These are phyloP conservation scores for Crotalus tigris DNA, from an alignment of 2,113 vertebrate species.

Conservation along the genomic window DNA sequence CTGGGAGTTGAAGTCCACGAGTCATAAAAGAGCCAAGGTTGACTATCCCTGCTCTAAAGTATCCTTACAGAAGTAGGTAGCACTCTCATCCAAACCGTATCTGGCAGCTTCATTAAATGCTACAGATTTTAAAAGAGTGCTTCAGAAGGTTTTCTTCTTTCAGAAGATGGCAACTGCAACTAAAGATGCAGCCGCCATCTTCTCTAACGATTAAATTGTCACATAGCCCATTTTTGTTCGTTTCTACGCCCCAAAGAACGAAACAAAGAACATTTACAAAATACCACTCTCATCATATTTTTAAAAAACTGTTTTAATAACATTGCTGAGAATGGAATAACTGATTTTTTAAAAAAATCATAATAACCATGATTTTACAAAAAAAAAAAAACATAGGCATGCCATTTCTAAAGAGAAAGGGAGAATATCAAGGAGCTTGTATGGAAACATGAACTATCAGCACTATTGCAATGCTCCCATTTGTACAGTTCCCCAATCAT, in stretches of 20 bases:
- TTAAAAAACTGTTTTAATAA: neutral
- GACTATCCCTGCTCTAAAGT: neutral
- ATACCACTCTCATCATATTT: neutral
- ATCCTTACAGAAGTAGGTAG: neutral
- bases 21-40: too few species aligned
- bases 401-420: neutral
- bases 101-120: too few species aligned
- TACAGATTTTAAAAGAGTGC: too few species aligned
- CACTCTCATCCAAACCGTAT: neutral
- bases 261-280: neutral
- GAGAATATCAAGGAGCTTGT: too few species aligned
- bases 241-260: neutral
- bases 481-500: neutral
- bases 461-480: neutral
- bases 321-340: neutral
- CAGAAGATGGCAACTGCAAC: too few species aligned
- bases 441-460: neutral
- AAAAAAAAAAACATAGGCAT: neutral
- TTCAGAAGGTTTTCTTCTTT: too few species aligned
- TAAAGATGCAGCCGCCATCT: neutral
- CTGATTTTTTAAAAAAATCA: too few species aligned
- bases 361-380: neutral
- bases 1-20: too few species aligned
- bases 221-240: neutral
- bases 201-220: neutral